Conservation (phyloP, 2,888 invertebrate genomes). For the Philereme transversata region DNA sequence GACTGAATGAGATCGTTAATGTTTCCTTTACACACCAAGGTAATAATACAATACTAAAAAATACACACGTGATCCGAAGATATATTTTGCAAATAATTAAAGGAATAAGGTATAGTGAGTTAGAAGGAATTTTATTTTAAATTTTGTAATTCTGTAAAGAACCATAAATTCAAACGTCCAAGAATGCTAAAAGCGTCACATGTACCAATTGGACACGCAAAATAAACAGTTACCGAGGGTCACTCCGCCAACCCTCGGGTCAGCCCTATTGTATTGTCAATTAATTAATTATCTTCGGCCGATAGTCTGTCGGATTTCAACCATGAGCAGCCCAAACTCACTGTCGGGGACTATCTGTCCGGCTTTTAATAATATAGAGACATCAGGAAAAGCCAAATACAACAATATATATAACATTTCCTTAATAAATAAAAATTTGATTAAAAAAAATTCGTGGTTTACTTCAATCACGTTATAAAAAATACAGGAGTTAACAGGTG, state of each 20-base stretch:
- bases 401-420: too few relatives aligned
- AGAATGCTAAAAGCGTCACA: constrained; percentile 49
- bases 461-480: too few relatives aligned
- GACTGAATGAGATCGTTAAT: too few relatives aligned
- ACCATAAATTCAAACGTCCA: constrained; percentile 40
- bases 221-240: constrained; percentile 50
- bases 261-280: constrained; percentile 63
- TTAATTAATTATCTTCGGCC: constrained; percentile 75
- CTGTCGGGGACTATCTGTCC: constrained; percentile 41
- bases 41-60: too few relatives aligned
- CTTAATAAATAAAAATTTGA: too few relatives aligned
- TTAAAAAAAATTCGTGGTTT: too few relatives aligned
- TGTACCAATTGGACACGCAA: constrained; percentile 61
- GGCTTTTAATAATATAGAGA: too few relatives aligned
- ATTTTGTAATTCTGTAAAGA: constrained; percentile 14
- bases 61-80: too few relatives aligned
- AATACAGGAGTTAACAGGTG: too few relatives aligned
- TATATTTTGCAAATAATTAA: too few relatives aligned
- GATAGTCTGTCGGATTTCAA: constrained; percentile 53
- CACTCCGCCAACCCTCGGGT: constrained; percentile 30
- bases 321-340: constrained; percentile 58
- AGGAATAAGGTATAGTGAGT: too few relatives aligned
- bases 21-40: too few relatives aligned
- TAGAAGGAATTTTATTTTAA: background rate
- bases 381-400: constrained; percentile 10